Base-by-base conservation (phyloP, 2,888 invertebrate species). In the Drosophila fulvimacula region DNA sequence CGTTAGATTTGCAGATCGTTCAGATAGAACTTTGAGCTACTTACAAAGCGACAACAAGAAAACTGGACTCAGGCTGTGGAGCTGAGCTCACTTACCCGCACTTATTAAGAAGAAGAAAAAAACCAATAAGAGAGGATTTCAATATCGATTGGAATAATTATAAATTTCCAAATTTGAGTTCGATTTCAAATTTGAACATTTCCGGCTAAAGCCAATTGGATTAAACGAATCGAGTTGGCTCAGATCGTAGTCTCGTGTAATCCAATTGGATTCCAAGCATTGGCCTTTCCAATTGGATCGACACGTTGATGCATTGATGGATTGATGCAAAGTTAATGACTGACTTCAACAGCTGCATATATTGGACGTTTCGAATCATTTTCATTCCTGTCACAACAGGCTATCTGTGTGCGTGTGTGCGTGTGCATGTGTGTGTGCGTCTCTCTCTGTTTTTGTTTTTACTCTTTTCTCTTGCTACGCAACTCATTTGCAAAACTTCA, bases 401-500 rank as follows among this genome's bases (percentile, higher is more conserved):
- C 64, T 49, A 51, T 60, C 51, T 44, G 30, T 44, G 19, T 38
- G 19, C 19, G 36, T 24, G 38, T 41, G 39, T 24, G 38, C 30
- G 32, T 66, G 17, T 11, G n/a, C 21, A 24, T 39, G 46, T 15
- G 41, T 44, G 38, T 21, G 36, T 34, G 39, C 58, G 24, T 60
- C 46, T 51, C 24, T 71, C 21, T 79, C 49, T 79, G 67, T 79
- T 86, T 82, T 74, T 73, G 73, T 71, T 84, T 81, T 81, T 81
- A 69, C 76, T 82, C 68, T 68, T 44, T 72, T 42, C 42, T 65
- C 38, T 65, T n/a, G 59, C 66, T 69, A 87, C 79, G 81, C 84
- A 84, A 75, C 89, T 87, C 87, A 88, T 78, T 82, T 87, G 71
- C 68, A 73, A 88, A 89, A 85, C 76, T 85, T 87, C 58, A 84